Base-by-base conservation (phyloP, 2,888 invertebrate genomes). In the Rotaria sp. region DNA sequence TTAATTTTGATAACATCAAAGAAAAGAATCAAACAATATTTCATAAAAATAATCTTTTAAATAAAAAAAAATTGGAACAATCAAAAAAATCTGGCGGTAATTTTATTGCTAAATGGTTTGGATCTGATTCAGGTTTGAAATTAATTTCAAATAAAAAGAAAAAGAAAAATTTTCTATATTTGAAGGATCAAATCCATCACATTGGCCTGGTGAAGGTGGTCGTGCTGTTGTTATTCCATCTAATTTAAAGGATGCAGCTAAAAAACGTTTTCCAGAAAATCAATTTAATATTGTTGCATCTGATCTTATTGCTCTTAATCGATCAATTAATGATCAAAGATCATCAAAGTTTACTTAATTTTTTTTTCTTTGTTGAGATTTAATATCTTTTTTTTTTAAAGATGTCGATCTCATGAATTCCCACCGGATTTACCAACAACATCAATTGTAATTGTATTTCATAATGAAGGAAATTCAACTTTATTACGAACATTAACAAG, bases 281-380 rank as follows among this genome's bases (percentile, higher is more conserved):
- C 98, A 99, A 93, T 99, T 99, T 92, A 99, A 99, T 92, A 93
- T 99, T 89, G 92, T 97, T 91, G 99, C 98, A 88, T 97, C 96
- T 91, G 97, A 99, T 91, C 95, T 96, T 94, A 97, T 99, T 90
- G 96, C 97, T 88, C 92, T 98, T 88, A 99, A 99, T 92, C 93
- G 99, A 89, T 96, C 96, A 15, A 93, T 99, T 87, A 94, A 95
- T 48, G 99, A 99, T 92, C 96, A 97, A 88, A 93, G 98, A 80
- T 85, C 85, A 48, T 52, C 55, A 57, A 75, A 35, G 86, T 87
- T 67, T 52, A 41, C 30, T 75, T 30, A 4, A 50, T 50, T 50
- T 41, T 59, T 84, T 38, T 41, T 86, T 87, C 35, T 55, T 30
- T 24, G 84, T 87, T 57, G 38, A 48, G 88, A 30, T 52, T 38